These are phyloP conservation scores for Gambelia wislizenii DNA, from an alignment of 2,797 vertebrate genomes.

Conservation along the genomic window DNA sequence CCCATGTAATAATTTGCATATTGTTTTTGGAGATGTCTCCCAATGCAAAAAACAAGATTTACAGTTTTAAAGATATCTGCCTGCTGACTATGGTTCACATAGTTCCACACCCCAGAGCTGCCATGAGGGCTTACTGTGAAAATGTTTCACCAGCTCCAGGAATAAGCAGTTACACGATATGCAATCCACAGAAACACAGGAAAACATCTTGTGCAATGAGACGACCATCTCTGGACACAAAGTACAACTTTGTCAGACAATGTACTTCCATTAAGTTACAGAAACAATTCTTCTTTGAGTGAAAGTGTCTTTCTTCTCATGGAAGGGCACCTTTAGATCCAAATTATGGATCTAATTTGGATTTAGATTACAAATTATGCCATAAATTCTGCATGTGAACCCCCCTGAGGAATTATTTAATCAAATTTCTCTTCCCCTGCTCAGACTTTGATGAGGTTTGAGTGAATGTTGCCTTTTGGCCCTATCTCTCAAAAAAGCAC, in stretches of 20 bases:
- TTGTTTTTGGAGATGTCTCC: not conserved
- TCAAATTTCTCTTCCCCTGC: not conserved
- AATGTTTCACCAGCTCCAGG: no score
- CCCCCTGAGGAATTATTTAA: not conserved
- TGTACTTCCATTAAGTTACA: not conserved
- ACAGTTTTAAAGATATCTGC: not conserved
- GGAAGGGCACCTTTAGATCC: conserved; percentile 5
- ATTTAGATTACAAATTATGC: not conserved
- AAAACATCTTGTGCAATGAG: no score
- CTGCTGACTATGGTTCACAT: not conserved
- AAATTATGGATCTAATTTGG: no score
- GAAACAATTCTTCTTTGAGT: not conserved
- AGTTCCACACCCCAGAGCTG: not conserved
- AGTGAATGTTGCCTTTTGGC: not conserved
- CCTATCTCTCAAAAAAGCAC: not conserved
- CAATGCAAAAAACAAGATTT: not conserved
- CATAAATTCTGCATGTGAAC: not conserved
- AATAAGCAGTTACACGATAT: no score
- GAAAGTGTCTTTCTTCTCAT: not conserved
- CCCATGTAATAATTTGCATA: not conserved
- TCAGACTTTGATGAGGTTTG: conserved; percentile 1
- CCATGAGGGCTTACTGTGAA: not conserved
- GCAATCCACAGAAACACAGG: no score
- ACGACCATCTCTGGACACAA: no score
- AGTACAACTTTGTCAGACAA: not conserved